A percentile compares a stretch with the other conserved stretches of the same genome.
Conservation (phyloP, 2,797 vertebrate genomes). For the Eulemur albifrons region DNA sequence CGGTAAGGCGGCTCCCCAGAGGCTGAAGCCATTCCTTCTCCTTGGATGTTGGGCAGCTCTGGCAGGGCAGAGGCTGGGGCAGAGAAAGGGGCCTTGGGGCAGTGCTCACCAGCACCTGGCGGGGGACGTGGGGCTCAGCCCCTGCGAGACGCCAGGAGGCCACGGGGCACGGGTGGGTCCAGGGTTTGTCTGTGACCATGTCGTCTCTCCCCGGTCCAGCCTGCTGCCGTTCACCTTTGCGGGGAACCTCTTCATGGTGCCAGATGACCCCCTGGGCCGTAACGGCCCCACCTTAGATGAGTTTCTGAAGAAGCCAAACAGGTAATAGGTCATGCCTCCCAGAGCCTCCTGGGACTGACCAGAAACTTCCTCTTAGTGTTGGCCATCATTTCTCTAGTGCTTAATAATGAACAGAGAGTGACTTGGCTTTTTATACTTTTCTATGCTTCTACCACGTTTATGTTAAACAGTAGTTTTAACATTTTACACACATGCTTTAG, state of each 20-base stretch:
- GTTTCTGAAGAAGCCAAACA: slow-evolving; percentile 88
- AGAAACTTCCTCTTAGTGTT: not conserved
- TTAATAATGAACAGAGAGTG: not conserved
- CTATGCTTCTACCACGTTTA: not conserved
- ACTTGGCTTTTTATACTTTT: not conserved
- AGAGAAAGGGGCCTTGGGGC: not conserved
- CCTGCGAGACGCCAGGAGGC: not conserved
- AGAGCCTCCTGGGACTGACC: not conserved
- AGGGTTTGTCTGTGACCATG: not conserved
- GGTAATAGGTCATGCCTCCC: slow-evolving; percentile 79
- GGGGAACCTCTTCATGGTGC: slow-evolving; percentile 94
- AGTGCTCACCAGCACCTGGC: not conserved
- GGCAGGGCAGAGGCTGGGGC: not conserved
- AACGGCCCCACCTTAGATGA: slow-evolving; percentile 90
- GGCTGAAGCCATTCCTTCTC: not conserved
- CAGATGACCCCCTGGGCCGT: slow-evolving; percentile 92
- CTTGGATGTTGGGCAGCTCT: not conserved
- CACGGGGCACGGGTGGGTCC: not conserved
- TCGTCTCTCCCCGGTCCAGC: slow-evolving; percentile 76
- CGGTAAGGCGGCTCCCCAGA: slow-evolving; percentile 83
- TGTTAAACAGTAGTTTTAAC: not conserved
- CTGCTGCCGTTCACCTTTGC: slow-evolving; percentile 94
- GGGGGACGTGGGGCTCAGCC: not conserved
- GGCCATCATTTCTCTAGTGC: not conserved
- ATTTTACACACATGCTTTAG: not conserved